Base-by-base conservation (phyloP, 2,113 vertebrate genomes). In the Cathartes aura region DNA sequence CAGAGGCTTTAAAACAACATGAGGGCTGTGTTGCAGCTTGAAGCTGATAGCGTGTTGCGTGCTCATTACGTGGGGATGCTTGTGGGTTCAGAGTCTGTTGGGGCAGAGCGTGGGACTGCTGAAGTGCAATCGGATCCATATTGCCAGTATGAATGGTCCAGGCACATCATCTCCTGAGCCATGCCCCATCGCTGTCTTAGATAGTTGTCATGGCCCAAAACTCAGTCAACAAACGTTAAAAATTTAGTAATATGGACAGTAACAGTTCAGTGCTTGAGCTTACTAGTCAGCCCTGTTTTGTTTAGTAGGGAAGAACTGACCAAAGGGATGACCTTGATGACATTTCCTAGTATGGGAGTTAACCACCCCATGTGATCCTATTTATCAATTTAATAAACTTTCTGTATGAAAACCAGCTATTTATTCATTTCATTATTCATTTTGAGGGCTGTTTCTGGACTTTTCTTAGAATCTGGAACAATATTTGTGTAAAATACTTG, bases 141-240 rank as follows among this genome's bases (percentile, higher is more conserved):
- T 11, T 32, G 47, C 45, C 42, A 29, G 18, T 23, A 55, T 3
- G 2, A 43, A 21, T 0, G 1, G n/a, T 29, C 47, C 4, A 27
- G 40, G 30, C 12, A 34, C 15, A 11, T 36, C 38, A 32, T 16
- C 42, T 68, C 20, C 63, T n/a, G 48, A 48, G 72, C 63, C 16
- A 17, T 47, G 24, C 26, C 8, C 5, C 36, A 20, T 64, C 2
- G 0, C 15, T 64, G 9, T 38, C 36, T 14, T 52, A 34, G 13
- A 10, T 26, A 83, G 40, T 24, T 50, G 58, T 66, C 38, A 23
- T 9, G 9, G 43, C 50, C 38, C 45, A 59, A 59, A 66, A 80
- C 23, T 67, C 34, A 47, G 4, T 59, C 34, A 36, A 26, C 21
- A 42, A 48, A 62, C 1, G 1, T 34, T 42, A 72, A 42, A 72